Base-by-base conservation (phyloP, 1,140 invertebrate species). In the Parasteatoda tepidariorum region DNA sequence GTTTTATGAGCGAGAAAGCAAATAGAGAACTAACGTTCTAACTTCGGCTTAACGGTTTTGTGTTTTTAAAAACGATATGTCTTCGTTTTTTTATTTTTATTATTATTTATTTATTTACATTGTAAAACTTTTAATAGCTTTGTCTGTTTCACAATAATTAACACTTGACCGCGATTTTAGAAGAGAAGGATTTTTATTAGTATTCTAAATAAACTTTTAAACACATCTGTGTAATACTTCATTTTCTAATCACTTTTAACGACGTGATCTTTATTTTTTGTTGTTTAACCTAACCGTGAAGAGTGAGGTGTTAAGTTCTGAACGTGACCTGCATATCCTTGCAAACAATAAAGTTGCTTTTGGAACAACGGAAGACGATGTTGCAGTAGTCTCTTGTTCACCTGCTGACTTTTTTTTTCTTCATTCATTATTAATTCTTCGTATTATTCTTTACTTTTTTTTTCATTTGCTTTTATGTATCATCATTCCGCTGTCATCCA, bases 261-360 rank as follows among this genome's bases (percentile, higher is more conserved):
- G 61, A 18, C 26, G n/a, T 59, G 26, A 11, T 31, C 31, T 30
- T 30, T 64, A 26, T 62, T 64, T 64, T 15, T 15, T 64, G 13
- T 30, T 64, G 15, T 18, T 26, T 30, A 59, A 59, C 18, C 9
- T 48, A 48, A 48, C 38, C 38, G 38, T 48, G 38, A 48, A 48
- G 9, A 18, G 1, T 13, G 38, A 9, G 38, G 38, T 18, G 38
- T 48, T 48, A n/a, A 59, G 7, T 26, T 18, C n/a, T n/a, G n/a
- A n/a, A n/a, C 61, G 28, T 64, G 61, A 64, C 61, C 61, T 30
- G 61, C 26, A 64, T 64, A 30, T 64, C 61, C 61, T 64, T 30
- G 28, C 61, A 64, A 64, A 64, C 61, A 64, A 64, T 64, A 30
- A 28, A 64, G n/a, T n/a, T n/a, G n/a, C n/a, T n/a, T 64, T 24